Percentiles rank a stretch among this genome's conserved stretches.
These are phyloP conservation scores for Hemistola chrysoprasaria DNA, from an alignment of 2,888 invertebrate genomes.

Conservation along the genomic window DNA sequence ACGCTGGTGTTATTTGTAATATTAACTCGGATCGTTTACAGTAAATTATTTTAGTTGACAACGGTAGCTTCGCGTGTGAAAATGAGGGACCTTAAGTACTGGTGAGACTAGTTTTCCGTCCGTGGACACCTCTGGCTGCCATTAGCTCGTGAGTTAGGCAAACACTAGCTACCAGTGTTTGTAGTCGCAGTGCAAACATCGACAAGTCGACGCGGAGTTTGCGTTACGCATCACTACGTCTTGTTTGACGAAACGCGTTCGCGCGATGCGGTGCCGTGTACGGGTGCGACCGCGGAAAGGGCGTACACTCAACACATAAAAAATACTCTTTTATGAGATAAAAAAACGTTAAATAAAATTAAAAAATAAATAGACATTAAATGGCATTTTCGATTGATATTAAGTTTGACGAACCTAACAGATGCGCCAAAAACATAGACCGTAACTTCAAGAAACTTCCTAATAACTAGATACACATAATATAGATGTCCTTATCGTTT, in stretches of 20 bases:
- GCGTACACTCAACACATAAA: slow-evolving; percentile 72
- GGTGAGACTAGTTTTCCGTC: slow-evolving; percentile 31
- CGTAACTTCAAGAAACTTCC: too few species aligned
- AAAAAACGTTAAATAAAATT: too few species aligned
- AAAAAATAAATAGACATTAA: too few species aligned
- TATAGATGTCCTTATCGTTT: too few species aligned
- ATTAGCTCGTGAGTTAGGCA: slow-evolving; percentile 73
- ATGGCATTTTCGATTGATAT: too few species aligned
- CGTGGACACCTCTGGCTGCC: slow-evolving; percentile 55
- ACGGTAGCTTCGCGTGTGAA: slow-evolving; percentile 69
- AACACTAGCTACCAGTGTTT: slow-evolving; percentile 76
- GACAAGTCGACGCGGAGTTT: slow-evolving; percentile 78
- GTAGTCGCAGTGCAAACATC: slow-evolving; percentile 72
- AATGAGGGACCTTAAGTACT: slow-evolving; percentile 45
- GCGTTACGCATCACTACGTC: slow-evolving; percentile 80
- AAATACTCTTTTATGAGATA: slow-evolving; percentile 1
- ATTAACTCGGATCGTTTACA: slow-evolving; percentile 35
- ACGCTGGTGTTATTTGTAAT: slow-evolving; percentile 34
- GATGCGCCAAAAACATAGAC: too few species aligned
- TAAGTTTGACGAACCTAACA: too few species aligned
- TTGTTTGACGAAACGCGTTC: slow-evolving; percentile 65
- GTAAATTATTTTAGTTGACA: slow-evolving; percentile 51
- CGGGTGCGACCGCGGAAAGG: slow-evolving; percentile 70
- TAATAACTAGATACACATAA: too few species aligned
- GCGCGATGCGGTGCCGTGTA: slow-evolving; percentile 42